These are phyloP conservation scores for Heliconius sara DNA, from an alignment of 2,888 invertebrate genomes.

Conservation along the genomic window DNA sequence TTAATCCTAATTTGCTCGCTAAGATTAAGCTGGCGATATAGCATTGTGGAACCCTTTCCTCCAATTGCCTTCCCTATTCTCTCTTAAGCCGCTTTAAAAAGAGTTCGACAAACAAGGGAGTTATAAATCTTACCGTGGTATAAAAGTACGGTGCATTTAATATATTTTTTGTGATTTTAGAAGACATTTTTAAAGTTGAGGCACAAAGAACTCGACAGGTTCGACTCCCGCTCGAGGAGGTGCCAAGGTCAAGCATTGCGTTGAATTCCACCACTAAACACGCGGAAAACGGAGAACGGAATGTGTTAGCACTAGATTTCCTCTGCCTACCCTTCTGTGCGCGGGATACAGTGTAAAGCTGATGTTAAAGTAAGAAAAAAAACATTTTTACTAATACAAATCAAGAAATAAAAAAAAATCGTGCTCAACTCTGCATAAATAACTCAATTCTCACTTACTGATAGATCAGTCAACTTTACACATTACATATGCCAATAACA, in stretches of 20 bases:
- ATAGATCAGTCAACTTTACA: slow-evolving; percentile 65
- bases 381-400: too few relatives aligned
- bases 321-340: too few relatives aligned
- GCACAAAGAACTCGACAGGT: too few relatives aligned
- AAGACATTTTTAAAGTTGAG: too few relatives aligned
- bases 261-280: too few relatives aligned
- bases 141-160: slow-evolving; percentile 64
- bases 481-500: slow-evolving; percentile 67
- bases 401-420: neutral
- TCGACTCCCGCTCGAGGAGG: too few relatives aligned
- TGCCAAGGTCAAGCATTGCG: too few relatives aligned
- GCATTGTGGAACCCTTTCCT: slow-evolving; percentile 79
- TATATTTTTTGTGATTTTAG: neutral
- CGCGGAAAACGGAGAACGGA: too few relatives aligned
- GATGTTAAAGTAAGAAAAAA: neutral
- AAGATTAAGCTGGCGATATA: slow-evolving; percentile 80
- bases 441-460: slow-evolving; percentile 51
- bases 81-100: slow-evolving; percentile 79
- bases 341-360: neutral
- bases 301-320: too few relatives aligned
- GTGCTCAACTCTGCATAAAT: slow-evolving; percentile 5
- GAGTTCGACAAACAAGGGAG: slow-evolving; percentile 79
- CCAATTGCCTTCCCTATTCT: slow-evolving; percentile 72
- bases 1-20: slow-evolving; percentile 82
- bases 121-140: slow-evolving; percentile 77